Base-by-base conservation (phyloP, 1,140 invertebrate species). In the Brachionus koreanus region DNA sequence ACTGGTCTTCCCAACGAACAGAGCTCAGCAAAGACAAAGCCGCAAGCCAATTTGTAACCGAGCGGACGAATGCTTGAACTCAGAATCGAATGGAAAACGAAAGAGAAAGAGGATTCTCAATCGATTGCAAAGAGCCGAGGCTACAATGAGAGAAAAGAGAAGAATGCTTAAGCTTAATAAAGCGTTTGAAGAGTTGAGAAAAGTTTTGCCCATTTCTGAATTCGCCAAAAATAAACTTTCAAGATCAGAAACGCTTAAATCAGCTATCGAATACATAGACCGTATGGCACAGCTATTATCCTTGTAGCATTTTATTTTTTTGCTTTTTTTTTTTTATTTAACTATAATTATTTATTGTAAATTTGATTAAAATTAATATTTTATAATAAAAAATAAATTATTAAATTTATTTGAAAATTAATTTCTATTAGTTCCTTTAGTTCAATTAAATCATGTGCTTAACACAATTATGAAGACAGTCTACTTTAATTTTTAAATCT, bases 221-320 rank as follows among this genome's bases (percentile, higher is more conserved):
- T 75, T 75, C 42, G 82, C 69, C 25, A 75, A 75, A 67, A 75
- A 76, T 76, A 75, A 76, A 25, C 46, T 83, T 29, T 83, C 82
- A 37, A 43, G 82, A 43, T 33, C 72, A 5, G 82, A 83, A 49
- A 83, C 82, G 5, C 37, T 83, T 5, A 75, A 76, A 46, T 75
- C 72, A 23, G 82, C 82, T 12, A 83, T 83, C 19, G 82, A 83
- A 29, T 83, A 83, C 35, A 83, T 83, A n/a, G 46, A 79, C 1
- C 19, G 61, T 9, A 79, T 79, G 76, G 57, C 76, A 2, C 76
- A 79, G 43, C 13, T 79, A 13, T 29, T 79, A n/a, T 61, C 61
- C 13, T 12, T 79, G 35, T 65, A 79, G 35, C 7, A 29, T 13
- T 23, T 19, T n/a, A n/a, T n/a, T n/a, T n/a, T n/a, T n/a, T n/a